Percentiles rank a stretch among this genome's conserved stretches.
Conservation (phyloP, 2,797 vertebrate genomes). For the Micropoecilia bifurca region DNA sequence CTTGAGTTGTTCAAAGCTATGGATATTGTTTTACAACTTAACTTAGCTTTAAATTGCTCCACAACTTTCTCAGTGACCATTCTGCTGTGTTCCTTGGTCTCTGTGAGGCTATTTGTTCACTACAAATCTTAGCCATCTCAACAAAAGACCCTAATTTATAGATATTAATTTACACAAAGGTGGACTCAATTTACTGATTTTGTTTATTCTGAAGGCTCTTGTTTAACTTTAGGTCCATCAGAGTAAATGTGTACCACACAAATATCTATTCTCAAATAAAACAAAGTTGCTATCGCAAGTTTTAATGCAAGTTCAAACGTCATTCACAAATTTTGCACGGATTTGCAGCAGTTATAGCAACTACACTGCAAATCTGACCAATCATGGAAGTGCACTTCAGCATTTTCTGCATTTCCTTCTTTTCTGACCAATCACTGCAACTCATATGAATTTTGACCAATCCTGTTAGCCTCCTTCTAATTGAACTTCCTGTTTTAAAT, state of each 20-base stretch:
- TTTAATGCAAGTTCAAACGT: too few relatives aligned
- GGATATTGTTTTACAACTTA: not conserved
- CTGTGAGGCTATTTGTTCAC: not conserved
- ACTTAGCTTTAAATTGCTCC: not conserved
- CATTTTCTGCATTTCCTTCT: too few relatives aligned
- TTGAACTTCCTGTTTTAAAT: too few relatives aligned
- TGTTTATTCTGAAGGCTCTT: not conserved
- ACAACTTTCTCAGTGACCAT: not conserved
- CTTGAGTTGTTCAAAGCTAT: not conserved
- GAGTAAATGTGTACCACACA: not conserved
- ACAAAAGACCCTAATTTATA: not conserved
- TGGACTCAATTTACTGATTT: not conserved
- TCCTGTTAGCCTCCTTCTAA: too few relatives aligned
- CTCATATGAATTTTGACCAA: too few relatives aligned
- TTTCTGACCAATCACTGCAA: too few relatives aligned
- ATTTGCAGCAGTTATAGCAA: too few relatives aligned
- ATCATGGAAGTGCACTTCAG: too few relatives aligned
- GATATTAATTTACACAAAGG: not conserved
- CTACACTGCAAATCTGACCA: too few relatives aligned
- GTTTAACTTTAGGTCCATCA: not conserved
- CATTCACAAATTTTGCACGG: too few relatives aligned
- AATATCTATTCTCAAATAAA: too few relatives aligned
- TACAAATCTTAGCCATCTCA: not conserved
- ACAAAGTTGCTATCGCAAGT: too few relatives aligned
- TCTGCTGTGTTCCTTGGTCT: not conserved